Evolutionary conservation across 2,797 vertebrate species (phyloP), one percentile per base, ranked within the genome.

Genomic region (Hydrolagus colliei): DNA sequence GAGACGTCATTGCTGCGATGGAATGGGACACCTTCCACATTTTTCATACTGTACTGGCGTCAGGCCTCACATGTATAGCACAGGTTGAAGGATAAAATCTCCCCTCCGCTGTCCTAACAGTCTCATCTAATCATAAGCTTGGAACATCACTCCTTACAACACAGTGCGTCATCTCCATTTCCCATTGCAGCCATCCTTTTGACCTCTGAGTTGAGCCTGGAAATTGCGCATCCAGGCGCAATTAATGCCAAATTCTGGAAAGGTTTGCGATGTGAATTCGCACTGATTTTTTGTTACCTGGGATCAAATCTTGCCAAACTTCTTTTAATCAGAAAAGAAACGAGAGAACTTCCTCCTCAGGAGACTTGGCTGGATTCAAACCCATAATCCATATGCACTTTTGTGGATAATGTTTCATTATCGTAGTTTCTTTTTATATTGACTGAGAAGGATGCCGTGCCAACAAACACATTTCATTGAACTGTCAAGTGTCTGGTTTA

Each of bases 401-500:
- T 27, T 52, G 6, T 52, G 41, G 41, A 52, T 52, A 52, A 52
- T 52, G 3, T 52, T 52, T 52, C 41, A n/a, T 76, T 20, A 41
- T 52, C 32, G 6, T 35, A 41, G 41, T 67, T 35, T 84, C 79
- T 71, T 68, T 68, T 52, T 11, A 10, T 41, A 71, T 84, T 68
- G 68, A 52, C 65, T 52, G 41, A 52, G 41, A 52, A 52, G 41
- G 41, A 71, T 52, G 71, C 18, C 1, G 61, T 16, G 65, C 10
- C 4, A 84, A 52, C 41, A 68, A 84, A 20, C 22, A n/a, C 71
- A 9, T 71, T 71, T 16, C 65, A 41, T 41, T 67, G 65, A 68
- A 10, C 79, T 84, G 79, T 84, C 79, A 68, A 9, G 41, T 84
- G 32, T 84, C 68, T 84, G 32, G n/a, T 41, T 41, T 16, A 68